Conservation (phyloP, 2,888 invertebrate species). For the Nomada goodeniana region DNA sequence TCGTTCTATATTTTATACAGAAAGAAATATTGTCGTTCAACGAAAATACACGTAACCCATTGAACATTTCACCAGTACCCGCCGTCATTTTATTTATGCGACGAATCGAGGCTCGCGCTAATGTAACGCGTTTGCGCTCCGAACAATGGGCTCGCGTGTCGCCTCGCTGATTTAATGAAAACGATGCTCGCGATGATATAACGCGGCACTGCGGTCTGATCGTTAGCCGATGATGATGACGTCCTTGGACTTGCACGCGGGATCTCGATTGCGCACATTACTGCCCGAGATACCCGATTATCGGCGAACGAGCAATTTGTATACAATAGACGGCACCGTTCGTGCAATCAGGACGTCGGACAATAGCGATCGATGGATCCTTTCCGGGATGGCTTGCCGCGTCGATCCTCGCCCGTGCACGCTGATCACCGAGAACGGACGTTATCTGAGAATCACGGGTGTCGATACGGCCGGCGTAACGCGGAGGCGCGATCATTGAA, state of each 20-base stretch:
- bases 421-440: conserved; percentile 1
- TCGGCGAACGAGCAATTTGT: conserved; percentile 6
- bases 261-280: conserved; percentile 73
- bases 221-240: conserved; percentile 63
- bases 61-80: not conserved
- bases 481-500: conserved; percentile 22
- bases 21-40: not conserved
- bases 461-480: not conserved
- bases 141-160: conserved; percentile 53
- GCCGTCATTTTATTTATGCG: not conserved
- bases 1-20: not conserved
- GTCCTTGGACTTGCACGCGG: conserved; percentile 78
- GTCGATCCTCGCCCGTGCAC: not conserved
- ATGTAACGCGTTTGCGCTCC: conserved; percentile 12
- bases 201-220: conserved; percentile 73
- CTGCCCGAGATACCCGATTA: conserved; percentile 25
- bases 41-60: no score
- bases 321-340: not conserved
- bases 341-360: conserved; percentile 19
- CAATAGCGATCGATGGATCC: not conserved
- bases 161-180: conserved; percentile 75
- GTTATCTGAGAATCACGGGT: conserved; percentile 15
- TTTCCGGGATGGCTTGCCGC: not conserved
- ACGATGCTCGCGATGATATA: conserved; percentile 74
- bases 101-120: conserved; percentile 1